Base-by-base conservation (phyloP, 2,113 vertebrate genomes). In the Halcyon senegalensis region DNA sequence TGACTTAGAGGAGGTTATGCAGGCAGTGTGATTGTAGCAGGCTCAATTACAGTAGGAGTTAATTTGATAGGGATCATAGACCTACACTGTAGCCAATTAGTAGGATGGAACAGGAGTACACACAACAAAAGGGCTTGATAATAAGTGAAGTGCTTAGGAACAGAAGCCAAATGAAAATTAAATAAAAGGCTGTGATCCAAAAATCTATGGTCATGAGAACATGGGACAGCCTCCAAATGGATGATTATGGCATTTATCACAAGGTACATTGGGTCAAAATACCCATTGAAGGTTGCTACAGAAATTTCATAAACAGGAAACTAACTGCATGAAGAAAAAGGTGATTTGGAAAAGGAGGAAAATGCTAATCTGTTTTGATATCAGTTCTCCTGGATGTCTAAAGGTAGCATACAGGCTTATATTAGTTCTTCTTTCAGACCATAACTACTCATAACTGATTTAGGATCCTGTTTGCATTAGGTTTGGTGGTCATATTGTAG, bases 151-250 rank as follows among this genome's bases (percentile, higher is more conserved):
- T 91, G 55, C 95, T 96, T 90, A 55, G 90, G 93, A 96, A 74
- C 75, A 95, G 93, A 89, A 96, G 96, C 96, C 96, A 96, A 97
- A 97, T 94, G 91, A 95, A 97, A 97, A 96, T 97, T 70, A 97
- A 96, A 88, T 95, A 94, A 90, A 96, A 93, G 96, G 92, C 94
- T 87, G 48, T 48, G 76, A 72, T 97, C 96, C 94, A 97, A 93
- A 95, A 95, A 89, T 81, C 76, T 93, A 77, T 89, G 78, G 79
- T 94, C 76, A 86, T 93, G 79, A 94, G 88, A 89, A 94, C 68
- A 78, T 60, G 94, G 82, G 93, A 94, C 60, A 72, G 73, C 64
- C 79, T 97, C 94, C 94, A 96, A 96, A 90, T 94, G 75, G 79
- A 80, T 94, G 79, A 96, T 96, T 92, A 90, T 86, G 82, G 51